Evolutionary conservation across 2,888 invertebrate genomes (phyloP).

Genomic region (Hyppa rectilinea): DNA sequence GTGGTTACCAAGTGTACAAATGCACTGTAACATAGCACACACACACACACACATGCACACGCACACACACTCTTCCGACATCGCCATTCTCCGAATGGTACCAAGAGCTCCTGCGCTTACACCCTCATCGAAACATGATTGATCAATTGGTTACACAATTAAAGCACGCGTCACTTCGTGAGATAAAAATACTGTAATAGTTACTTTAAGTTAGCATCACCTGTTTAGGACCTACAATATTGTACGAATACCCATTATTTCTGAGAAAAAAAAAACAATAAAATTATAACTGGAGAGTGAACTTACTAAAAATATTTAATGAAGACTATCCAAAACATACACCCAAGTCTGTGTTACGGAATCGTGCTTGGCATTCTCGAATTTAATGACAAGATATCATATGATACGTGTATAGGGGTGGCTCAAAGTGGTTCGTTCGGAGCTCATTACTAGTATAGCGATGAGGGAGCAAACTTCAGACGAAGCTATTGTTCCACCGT

Average conservation of each 20-base stretch:
- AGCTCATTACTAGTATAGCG: conserved; percentile 44
- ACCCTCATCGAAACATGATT: too few species aligned
- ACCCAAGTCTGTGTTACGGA: neutral
- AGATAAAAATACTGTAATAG: too few species aligned
- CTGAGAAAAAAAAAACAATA: neutral
- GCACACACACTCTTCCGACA: too few species aligned
- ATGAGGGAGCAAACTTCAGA: conserved; percentile 34
- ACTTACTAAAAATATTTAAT: conserved; percentile 1
- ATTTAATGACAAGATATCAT: conserved; percentile 10
- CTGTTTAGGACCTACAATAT: neutral
- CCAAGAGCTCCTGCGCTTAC: too few species aligned
- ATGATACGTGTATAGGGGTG: conserved; percentile 12
- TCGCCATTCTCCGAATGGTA: too few species aligned
- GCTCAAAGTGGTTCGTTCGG: conserved; percentile 27
- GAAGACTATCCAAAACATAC: neutral
- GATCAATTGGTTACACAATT: too few species aligned
- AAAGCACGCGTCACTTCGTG: too few species aligned
- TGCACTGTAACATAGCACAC: too few species aligned
- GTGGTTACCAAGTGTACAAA: too few species aligned
- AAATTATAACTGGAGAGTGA: neutral
- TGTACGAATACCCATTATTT: neutral
- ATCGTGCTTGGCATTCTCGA: conserved; percentile 8
- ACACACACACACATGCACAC: too few species aligned
- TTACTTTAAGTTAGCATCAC: neutral
- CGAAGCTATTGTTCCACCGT: conserved; percentile 30